Base-by-base conservation (phyloP, 2,888 invertebrate species). In the Diarsia rubi region DNA sequence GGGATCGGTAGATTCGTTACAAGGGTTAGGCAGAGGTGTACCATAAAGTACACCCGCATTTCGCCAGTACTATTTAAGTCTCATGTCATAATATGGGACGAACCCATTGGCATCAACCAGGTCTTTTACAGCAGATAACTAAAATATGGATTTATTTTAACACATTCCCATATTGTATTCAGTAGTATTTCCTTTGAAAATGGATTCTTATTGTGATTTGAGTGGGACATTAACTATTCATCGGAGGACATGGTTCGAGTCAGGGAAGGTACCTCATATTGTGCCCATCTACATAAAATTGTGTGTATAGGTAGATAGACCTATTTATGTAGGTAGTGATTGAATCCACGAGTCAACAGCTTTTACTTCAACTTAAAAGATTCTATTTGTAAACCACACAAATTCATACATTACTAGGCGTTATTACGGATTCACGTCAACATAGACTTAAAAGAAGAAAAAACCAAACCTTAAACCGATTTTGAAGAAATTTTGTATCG, bases 121-220 rank as follows among this genome's bases (percentile, higher is more conserved):
- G 14, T 14, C 14, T 24, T 24, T 52, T n/a, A 2, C 27, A 27
- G 6, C 6, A 19, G 31, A 54, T 42, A 27, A 24, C 31, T 44
- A 45, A n/a, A 60, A 44, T n/a, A 54, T 75, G 57, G 57, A 47
- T 75, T 73, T 82, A 80, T 83, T 74, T 82, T 69, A 79, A 73
- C 62, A 74, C 62, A 66, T 66, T 66, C 82, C 79, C 80, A 89
- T 90, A 88, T 83, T 84, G 82, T 89, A 89, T 91, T 90, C 89
- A 81, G 82, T 79, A 83, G 85, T 81, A 82, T 87, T 89, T 91
- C 92, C 93, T 92, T 93, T 92, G 92, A 90, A 90, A 86, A 85
- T 87, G 84, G 88, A 90, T 93, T 93, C 92, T 94, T 94, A 95
- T 95, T 95, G 94, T 93, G 94, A 94, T 93, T 94, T 92, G 93